These are phyloP conservation scores for Tetranychus urticae DNA, from an alignment of 1,140 invertebrate species.

Conservation along the genomic window DNA sequence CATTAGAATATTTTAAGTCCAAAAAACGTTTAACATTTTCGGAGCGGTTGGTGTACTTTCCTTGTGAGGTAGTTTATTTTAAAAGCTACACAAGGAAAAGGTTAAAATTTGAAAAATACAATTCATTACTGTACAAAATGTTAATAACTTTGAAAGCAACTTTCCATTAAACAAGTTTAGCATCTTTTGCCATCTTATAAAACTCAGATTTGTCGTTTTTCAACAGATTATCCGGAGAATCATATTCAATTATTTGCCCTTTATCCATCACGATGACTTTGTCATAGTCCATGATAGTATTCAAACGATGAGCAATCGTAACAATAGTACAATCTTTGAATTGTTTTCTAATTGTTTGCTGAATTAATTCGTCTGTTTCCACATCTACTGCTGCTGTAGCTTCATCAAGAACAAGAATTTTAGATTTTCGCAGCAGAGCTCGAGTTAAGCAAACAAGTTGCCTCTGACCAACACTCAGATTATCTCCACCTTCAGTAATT, in stretches of 20 bases:
- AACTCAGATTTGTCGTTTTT: neutral
- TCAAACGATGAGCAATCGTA: constrained; percentile 22
- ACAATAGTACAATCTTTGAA: constrained; percentile 10
- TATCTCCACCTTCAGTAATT: constrained; percentile 24
- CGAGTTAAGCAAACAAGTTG: constrained; percentile 48
- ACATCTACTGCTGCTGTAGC: constrained; percentile 55
- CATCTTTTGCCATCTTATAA: neutral
- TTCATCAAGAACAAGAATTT: constrained; percentile 42
- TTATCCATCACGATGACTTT: constrained; percentile 10
- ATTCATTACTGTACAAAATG: too few species aligned
- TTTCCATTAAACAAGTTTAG: too few species aligned
- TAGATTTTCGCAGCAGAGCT: constrained; percentile 37
- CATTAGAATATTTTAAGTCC: too few species aligned
- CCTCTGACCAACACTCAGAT: constrained; percentile 42
- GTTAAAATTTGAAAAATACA: too few species aligned
- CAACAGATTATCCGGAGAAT: constrained; percentile 50
- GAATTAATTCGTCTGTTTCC: constrained; percentile 26
- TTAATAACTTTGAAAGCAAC: too few species aligned
- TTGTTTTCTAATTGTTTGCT: constrained; percentile 16
- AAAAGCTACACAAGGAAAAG: too few species aligned
- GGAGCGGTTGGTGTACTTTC: too few species aligned
- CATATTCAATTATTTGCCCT: constrained; percentile 57
- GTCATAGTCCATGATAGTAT: constrained; percentile 19
- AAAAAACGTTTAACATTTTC: too few species aligned
- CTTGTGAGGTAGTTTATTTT: too few species aligned